These are phyloP conservation scores for Colletes latitarsis DNA, from an alignment of 1,140 invertebrate genomes.

Conservation along the genomic window DNA sequence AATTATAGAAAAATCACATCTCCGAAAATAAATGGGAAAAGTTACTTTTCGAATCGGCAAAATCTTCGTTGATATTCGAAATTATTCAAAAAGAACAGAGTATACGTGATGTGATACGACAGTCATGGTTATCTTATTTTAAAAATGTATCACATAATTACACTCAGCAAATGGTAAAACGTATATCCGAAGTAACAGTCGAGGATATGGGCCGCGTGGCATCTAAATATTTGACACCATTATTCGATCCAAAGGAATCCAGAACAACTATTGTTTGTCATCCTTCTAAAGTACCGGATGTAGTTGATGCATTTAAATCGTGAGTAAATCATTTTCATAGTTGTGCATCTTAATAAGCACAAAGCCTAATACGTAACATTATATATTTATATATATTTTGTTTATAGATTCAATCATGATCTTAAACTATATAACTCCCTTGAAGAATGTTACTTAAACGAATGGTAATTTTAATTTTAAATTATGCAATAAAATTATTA, in stretches of 20 bases:
- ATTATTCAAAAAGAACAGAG: slow-evolving; percentile 91
- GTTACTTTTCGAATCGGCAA: slow-evolving; percentile 90
- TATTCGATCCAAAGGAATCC: slow-evolving; percentile 84
- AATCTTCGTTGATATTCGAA: slow-evolving; percentile 92
- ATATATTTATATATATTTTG: slow-evolving; percentile 73
- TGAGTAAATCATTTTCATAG: slow-evolving; percentile 77
- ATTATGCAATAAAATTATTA: not conserved
- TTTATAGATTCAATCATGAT: slow-evolving; percentile 79
- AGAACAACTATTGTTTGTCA: slow-evolving; percentile 88
- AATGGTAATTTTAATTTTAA: slow-evolving; percentile 63
- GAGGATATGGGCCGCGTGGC: slow-evolving; percentile 86
- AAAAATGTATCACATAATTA: slow-evolving; percentile 86
- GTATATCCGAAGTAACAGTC: slow-evolving; percentile 86
- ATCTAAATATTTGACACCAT: slow-evolving; percentile 85
- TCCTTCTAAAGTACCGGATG: slow-evolving; percentile 87
- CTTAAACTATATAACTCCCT: slow-evolving; percentile 80
- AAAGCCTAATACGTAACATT: not conserved
- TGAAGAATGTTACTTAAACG: slow-evolving; percentile 82
- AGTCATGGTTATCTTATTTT: slow-evolving; percentile 88
- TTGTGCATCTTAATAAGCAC: slow-evolving; percentile 57
- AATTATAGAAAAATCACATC: slow-evolving; percentile 85
- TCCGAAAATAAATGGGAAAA: slow-evolving; percentile 85
- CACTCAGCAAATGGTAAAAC: slow-evolving; percentile 86
- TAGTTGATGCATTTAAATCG: slow-evolving; percentile 85
- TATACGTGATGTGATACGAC: slow-evolving; percentile 86